phyloP scores from a whole-genome alignment of 2,113 vertebrate species.

The Anolis carolinensis region DNA sequence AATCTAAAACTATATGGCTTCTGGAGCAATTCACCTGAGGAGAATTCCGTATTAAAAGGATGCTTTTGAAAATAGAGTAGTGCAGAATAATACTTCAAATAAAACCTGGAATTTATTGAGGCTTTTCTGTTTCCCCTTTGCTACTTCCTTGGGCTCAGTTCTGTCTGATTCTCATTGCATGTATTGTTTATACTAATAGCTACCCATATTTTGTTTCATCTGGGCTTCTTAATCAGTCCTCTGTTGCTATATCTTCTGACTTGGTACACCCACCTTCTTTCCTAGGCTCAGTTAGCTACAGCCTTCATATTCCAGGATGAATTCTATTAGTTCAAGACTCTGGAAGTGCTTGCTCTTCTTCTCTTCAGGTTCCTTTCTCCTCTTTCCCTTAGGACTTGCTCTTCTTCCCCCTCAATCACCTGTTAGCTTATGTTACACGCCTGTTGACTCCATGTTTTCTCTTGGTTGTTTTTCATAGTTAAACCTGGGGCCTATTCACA shows the following conservation, averaged over 20 bases:
- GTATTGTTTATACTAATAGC: not conserved
- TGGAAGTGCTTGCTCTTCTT: not conserved
- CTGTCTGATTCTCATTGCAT: not conserved
- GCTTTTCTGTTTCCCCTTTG: not conserved
- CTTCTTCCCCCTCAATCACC: too few relatives aligned
- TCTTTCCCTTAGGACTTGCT: too few relatives aligned
- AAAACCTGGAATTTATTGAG: not conserved
- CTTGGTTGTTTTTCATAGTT: too few relatives aligned
- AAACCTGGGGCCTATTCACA: too few relatives aligned
- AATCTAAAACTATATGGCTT: slow-evolving; percentile 26
- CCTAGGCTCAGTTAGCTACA: not conserved
- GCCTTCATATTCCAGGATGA: not conserved
- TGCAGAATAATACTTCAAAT: not conserved
- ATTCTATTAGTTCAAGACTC: not conserved
- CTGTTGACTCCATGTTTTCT: too few relatives aligned
- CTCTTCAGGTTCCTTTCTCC: too few relatives aligned
- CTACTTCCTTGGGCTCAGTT: not conserved
- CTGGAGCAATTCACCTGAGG: not conserved
- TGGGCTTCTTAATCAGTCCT: not conserved
- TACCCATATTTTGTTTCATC: not conserved
- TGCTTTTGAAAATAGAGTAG: not conserved
- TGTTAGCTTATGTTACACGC: too few relatives aligned
- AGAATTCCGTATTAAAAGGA: not conserved
- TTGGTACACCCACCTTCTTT: not conserved
- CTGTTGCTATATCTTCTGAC: not conserved